phyloP scores from a whole-genome alignment of 2,888 invertebrate species.

The Amiota minor region DNA sequence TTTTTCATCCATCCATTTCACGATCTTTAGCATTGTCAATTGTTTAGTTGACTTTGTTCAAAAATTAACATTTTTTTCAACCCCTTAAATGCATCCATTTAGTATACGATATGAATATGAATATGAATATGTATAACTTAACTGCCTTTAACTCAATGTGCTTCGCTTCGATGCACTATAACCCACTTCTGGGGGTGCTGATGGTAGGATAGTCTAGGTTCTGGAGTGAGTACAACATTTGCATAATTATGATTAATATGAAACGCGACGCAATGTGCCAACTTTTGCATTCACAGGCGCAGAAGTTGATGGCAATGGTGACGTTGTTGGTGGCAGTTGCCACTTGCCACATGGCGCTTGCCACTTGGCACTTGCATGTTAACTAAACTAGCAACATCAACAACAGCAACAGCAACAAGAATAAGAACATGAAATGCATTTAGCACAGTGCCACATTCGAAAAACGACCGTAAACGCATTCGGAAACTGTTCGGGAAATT shows the following conservation, averaged over 20 bases:
- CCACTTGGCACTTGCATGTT: slow-evolving; percentile 7
- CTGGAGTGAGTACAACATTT: slow-evolving; percentile 48
- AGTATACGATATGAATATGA: too few species aligned
- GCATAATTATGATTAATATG: slow-evolving; percentile 70
- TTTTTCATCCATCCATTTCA: too few species aligned
- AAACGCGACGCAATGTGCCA: slow-evolving; percentile 26
- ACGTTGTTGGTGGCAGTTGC: neutral
- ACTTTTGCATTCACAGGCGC: neutral
- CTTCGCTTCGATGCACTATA: too few species aligned
- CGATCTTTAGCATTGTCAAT: too few species aligned
- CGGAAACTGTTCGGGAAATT: slow-evolving; percentile 52
- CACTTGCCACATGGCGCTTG: neutral
- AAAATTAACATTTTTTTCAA: too few species aligned
- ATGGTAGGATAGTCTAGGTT: too few species aligned
- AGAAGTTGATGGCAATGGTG: neutral
- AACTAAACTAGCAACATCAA: slow-evolving; percentile 9
- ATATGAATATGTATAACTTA: too few species aligned
- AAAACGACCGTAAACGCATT: slow-evolving; percentile 51
- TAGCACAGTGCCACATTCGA: slow-evolving; percentile 35
- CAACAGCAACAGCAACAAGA: neutral
- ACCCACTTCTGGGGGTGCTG: too few species aligned
- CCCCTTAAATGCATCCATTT: too few species aligned
- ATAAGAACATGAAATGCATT: slow-evolving; percentile 10
- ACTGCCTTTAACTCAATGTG: too few species aligned
- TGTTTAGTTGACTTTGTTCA: too few species aligned